Evolutionary conservation across 2,888 invertebrate genomes (phyloP).

Genomic region (Tetranychus truncatus): DNA sequence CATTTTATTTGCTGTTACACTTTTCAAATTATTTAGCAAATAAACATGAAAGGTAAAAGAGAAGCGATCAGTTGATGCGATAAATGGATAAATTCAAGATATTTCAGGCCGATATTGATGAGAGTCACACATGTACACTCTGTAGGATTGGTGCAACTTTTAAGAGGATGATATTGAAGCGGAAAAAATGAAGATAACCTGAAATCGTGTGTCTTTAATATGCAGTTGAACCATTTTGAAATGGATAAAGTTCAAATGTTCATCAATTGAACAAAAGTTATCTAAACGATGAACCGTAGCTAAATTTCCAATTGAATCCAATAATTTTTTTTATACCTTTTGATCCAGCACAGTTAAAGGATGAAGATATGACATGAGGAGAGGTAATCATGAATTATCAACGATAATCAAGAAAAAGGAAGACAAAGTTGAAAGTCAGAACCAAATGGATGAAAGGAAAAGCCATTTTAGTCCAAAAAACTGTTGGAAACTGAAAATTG

Average conservation of each 20-base stretch:
- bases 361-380: not conserved
- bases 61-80: not conserved
- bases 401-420: not conserved
- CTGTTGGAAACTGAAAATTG: too few species aligned
- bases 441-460: not conserved
- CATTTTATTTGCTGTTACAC: not conserved
- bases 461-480: not conserved
- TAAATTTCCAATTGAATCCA: not conserved
- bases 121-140: not conserved
- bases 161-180: not conserved
- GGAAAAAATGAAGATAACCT: not conserved
- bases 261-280: not conserved
- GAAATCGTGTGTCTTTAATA: not conserved
- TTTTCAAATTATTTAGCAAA: not conserved
- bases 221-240: not conserved
- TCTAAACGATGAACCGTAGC: not conserved
- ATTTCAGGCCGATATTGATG: not conserved
- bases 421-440: not conserved
- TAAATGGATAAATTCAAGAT: not conserved
- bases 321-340: not conserved
- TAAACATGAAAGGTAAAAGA: not conserved
- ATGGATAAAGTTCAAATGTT: not conserved
- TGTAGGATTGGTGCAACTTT: not conserved
- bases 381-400: not conserved
- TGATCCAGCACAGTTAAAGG: too few species aligned